A percentile compares a stretch with the other conserved stretches of the same genome.
Conservation (phyloP, 2,888 invertebrate species). For the Heliconius erato region DNA sequence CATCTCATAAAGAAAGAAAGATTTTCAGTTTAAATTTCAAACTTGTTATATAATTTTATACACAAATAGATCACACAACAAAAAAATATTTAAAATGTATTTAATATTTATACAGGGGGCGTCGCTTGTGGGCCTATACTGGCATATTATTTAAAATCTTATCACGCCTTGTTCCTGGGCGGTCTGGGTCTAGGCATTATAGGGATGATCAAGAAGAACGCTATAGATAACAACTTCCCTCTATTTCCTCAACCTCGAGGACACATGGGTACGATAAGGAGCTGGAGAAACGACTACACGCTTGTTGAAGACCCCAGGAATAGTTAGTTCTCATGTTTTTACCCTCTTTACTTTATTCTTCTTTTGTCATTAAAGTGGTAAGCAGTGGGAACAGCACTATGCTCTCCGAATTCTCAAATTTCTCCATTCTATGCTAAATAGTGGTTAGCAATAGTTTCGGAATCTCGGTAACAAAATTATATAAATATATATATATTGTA, state of each 20-base stretch:
- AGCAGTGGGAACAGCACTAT: not conserved
- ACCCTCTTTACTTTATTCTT: not conserved
- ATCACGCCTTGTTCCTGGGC: constrained; percentile 68
- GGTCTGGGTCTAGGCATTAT: constrained; percentile 65
- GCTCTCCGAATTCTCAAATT: not conserved
- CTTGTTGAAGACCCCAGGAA: constrained; percentile 65
- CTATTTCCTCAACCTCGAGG: constrained; percentile 57
- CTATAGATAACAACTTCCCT: constrained; percentile 55
- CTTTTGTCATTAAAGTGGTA: not conserved
- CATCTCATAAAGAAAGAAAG: too few species aligned
- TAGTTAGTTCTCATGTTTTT: constrained; percentile 55
- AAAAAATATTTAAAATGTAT: not conserved
- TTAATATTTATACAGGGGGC: constrained; percentile 55
- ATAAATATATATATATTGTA: too few species aligned
- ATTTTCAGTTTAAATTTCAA: too few species aligned
- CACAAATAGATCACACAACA: not conserved
- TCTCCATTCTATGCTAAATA: not conserved
- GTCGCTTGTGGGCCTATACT: constrained; percentile 72
- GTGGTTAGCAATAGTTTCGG: not conserved
- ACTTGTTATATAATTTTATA: too few species aligned
- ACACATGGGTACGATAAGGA: constrained; percentile 60
- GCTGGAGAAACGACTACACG: constrained; percentile 65
- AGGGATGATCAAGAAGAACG: constrained; percentile 69
- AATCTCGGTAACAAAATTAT: too few species aligned
- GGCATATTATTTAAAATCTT: constrained; percentile 65